Conservation (phyloP, 2,797 vertebrate genomes). For the Scomberomorus guttatus region DNA sequence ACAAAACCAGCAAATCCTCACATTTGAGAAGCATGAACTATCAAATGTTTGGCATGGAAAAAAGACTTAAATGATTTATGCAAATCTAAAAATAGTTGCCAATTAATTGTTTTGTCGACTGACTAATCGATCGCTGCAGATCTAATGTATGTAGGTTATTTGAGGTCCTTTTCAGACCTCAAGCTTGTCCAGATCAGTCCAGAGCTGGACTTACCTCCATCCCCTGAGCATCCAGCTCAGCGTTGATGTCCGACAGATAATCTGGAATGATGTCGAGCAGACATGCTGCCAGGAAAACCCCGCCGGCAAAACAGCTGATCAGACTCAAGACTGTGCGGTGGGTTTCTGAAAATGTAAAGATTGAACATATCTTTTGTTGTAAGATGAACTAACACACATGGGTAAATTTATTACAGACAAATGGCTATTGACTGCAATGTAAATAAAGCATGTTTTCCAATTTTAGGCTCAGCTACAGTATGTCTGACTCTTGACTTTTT, state of each 20-base stretch:
- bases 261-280: conserved; percentile 93
- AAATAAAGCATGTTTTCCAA: background rate
- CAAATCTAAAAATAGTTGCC: background rate
- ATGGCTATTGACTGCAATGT: background rate
- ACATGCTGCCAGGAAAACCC: conserved; percentile 92
- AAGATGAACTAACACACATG: background rate
- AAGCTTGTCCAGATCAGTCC: background rate
- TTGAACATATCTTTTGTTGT: background rate
- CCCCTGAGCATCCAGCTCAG: conserved; percentile 72
- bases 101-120: background rate
- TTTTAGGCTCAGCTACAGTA: background rate
- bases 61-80: background rate
- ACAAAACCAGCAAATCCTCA: no score
- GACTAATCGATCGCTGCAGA: no score
- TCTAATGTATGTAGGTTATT: no score
- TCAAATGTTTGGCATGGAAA: no score
- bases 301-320: conserved; percentile 91
- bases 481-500: background rate
- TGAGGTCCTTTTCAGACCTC: background rate
- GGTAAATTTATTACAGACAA: no score
- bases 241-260: conserved; percentile 88
- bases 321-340: conserved; percentile 87
- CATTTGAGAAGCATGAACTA: no score
- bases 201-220: conserved; percentile 73
- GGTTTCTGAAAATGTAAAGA: conserved; percentile 70